These are phyloP conservation scores for Lycaena phlaeas DNA, from an alignment of 2,888 invertebrate species.

Conservation along the genomic window DNA sequence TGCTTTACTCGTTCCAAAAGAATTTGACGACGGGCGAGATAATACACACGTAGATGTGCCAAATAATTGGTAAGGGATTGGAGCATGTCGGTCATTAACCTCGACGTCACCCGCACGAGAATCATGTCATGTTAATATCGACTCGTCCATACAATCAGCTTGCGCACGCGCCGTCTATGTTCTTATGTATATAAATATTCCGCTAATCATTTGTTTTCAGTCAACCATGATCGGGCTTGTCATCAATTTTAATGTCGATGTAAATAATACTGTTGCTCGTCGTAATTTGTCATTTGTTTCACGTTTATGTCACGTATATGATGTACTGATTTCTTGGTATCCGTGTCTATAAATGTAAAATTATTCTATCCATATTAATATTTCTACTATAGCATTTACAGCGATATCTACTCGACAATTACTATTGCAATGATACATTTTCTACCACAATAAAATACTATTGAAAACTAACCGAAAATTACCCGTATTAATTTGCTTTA, in stretches of 20 bases:
- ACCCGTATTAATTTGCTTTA: too few relatives aligned
- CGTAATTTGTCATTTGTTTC: background rate
- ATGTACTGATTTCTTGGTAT: too few relatives aligned
- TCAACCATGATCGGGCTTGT: conserved; percentile 9
- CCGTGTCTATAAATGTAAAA: too few relatives aligned
- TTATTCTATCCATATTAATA: too few relatives aligned
- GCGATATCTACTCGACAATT: too few relatives aligned
- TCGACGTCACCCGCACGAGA: conserved; percentile 10
- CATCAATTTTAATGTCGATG: conserved; percentile 1
- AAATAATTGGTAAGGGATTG: conserved; percentile 54
- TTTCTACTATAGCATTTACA: too few relatives aligned
- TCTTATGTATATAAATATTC: conserved; percentile 1
- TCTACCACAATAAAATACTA: too few relatives aligned
- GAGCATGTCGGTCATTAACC: conserved; percentile 33
- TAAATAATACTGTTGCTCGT: conserved; percentile 3
- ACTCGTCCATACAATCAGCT: conserved; percentile 2
- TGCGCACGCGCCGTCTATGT: background rate
- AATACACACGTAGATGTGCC: conserved; percentile 43
- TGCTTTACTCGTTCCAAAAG: conserved; percentile 52
- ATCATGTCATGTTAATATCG: background rate
- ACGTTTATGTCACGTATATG: too few relatives aligned
- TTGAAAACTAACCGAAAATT: too few relatives aligned
- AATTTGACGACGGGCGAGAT: conserved; percentile 49
- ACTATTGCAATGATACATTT: too few relatives aligned
- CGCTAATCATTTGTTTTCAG: conserved; percentile 15